Evolutionary conservation across 2,888 invertebrate species (phyloP).

Genomic region (Brachyopa scutellaris): DNA sequence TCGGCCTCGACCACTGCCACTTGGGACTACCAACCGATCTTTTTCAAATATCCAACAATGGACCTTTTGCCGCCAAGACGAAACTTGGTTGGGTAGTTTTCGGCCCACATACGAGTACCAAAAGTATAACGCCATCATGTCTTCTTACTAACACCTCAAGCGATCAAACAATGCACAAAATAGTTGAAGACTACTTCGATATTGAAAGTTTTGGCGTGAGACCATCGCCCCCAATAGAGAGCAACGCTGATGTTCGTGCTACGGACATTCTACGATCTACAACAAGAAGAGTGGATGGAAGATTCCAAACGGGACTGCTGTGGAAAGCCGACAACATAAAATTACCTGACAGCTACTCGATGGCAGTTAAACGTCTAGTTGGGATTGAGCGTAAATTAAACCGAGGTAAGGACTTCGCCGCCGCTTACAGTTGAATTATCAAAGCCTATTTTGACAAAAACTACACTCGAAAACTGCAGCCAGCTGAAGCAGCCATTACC

Average conservation of each 20-base stretch:
- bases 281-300: background rate
- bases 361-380: slow-evolving; percentile 64
- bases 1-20: slow-evolving; percentile 50
- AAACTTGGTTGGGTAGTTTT: slow-evolving; percentile 40
- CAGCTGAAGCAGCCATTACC: slow-evolving; percentile 11
- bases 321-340: slow-evolving; percentile 1
- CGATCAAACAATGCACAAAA: slow-evolving; percentile 1
- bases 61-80: slow-evolving; percentile 26
- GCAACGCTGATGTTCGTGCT: slow-evolving; percentile 5
- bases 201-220: slow-evolving; percentile 29
- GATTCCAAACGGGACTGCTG: slow-evolving; percentile 18
- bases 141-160: background rate
- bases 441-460: slow-evolving; percentile 57
- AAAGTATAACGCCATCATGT: background rate
- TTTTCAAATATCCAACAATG: no score
- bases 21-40: slow-evolving; percentile 31
- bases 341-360: slow-evolving; percentile 44
- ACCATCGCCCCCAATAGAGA: background rate
- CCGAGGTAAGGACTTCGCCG: slow-evolving; percentile 35
- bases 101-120: background rate
- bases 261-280: slow-evolving; percentile 1
- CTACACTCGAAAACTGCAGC: slow-evolving; percentile 60
- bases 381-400: slow-evolving; percentile 68
- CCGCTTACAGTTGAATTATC: slow-evolving; percentile 45
- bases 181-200: slow-evolving; percentile 28